These are phyloP conservation scores for Lophochroa leadbeateri DNA, from an alignment of 2,113 vertebrate species.

Conservation along the genomic window DNA sequence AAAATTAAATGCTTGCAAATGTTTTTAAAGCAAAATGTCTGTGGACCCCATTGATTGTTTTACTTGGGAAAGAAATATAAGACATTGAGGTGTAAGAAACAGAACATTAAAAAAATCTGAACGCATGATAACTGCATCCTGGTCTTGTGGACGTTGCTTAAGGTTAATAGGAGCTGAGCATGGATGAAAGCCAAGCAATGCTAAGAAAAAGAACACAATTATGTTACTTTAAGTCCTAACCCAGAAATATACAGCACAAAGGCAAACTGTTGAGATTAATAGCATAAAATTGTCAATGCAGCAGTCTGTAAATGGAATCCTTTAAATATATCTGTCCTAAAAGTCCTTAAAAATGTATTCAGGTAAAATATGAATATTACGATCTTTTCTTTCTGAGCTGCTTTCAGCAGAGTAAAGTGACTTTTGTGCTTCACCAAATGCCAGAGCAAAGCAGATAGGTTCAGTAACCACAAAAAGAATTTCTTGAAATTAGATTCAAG, in stretches of 20 bases:
- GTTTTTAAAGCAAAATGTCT: not conserved
- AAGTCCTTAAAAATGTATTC: not conserved
- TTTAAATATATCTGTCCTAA: not conserved
- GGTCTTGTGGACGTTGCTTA: not conserved
- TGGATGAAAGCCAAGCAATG: not conserved
- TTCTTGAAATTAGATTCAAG: not conserved
- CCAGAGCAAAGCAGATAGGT: not conserved
- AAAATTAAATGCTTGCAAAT: not conserved
- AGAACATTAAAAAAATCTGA: not conserved
- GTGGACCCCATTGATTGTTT: not conserved
- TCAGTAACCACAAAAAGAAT: not conserved
- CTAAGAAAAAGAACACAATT: not conserved
- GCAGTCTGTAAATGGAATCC: not conserved
- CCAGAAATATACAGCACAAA: not conserved
- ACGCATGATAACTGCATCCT: accelerated
- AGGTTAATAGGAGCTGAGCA: not conserved
- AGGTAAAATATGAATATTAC: not conserved
- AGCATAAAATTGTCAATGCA: not conserved
- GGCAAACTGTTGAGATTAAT: not conserved
- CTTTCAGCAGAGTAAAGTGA: constrained; percentile 9
- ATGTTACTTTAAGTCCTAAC: not conserved
- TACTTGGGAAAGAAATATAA: not conserved
- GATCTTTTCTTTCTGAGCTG: not conserved
- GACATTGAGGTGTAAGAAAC: not conserved
- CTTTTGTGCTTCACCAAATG: constrained; percentile 1